Conservation (phyloP, 1,140 invertebrate genomes). For the Radopholus similis region DNA sequence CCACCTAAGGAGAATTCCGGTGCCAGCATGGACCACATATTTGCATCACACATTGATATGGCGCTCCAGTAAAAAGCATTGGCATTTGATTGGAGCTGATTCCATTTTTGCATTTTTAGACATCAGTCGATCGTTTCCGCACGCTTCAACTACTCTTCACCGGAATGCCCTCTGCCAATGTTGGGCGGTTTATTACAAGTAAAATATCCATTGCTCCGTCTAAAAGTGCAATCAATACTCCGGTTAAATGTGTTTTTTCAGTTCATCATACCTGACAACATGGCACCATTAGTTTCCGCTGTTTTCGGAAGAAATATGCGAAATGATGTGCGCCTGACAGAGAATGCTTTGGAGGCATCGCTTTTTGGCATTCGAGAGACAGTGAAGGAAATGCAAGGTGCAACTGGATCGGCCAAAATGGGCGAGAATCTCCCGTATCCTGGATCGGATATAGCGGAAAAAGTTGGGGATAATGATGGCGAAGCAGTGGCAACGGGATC, state of each 20-base stretch:
- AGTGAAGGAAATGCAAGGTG: too few species aligned
- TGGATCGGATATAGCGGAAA: not conserved
- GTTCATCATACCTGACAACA: conserved; percentile 54
- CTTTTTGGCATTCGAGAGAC: conserved; percentile 29
- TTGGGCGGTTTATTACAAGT: conserved; percentile 42
- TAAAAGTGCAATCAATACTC: too few species aligned
- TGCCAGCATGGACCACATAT: conserved; percentile 50
- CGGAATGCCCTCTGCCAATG: conserved; percentile 38
- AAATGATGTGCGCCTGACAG: conserved; percentile 34
- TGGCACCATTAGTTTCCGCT: conserved; percentile 43
- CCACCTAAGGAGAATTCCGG: too few species aligned
- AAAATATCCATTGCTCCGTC: too few species aligned
- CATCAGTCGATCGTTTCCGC: conserved; percentile 48
- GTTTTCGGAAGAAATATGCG: conserved; percentile 41
- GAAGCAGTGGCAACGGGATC: not conserved
- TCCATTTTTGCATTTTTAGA: conserved; percentile 34
- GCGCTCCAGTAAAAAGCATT: conserved; percentile 44
- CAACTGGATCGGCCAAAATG: too few species aligned
- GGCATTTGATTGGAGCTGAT: not conserved
- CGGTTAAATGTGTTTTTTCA: too few species aligned
- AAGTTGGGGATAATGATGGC: not conserved
- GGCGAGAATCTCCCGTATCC: conserved; percentile 12
- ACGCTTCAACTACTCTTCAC: conserved; percentile 49
- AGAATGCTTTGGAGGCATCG: conserved; percentile 32
- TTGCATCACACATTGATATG: conserved; percentile 50